Conservation (phyloP, 1,140 invertebrate species). For the Caenorhabditis briggsae region DNA sequence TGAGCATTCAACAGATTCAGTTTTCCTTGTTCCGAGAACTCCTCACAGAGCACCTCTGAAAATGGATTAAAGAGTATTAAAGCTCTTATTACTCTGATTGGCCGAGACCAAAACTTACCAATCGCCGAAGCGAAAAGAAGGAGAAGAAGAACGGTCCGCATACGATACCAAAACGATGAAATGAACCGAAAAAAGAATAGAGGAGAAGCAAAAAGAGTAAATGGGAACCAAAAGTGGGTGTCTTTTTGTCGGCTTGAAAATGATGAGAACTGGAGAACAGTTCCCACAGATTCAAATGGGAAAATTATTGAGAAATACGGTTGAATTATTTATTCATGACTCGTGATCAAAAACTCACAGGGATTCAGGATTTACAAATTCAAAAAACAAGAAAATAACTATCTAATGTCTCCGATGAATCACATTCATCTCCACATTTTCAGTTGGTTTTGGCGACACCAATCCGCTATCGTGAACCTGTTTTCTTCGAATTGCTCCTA, state of each 20-base stretch:
- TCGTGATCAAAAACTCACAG: not conserved
- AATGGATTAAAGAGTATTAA: not conserved
- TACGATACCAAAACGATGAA: not conserved
- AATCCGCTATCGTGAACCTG: conserved; percentile 17
- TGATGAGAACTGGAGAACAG: not conserved
- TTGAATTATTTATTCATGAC: not conserved
- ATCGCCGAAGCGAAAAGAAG: conserved; percentile 35
- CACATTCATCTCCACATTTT: conserved; percentile 33
- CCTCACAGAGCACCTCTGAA: not conserved
- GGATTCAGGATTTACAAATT: not conserved
- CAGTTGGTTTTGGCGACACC: not conserved
- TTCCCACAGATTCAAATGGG: conserved; percentile 1
- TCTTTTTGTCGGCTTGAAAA: conserved; percentile 3
- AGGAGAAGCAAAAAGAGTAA: not conserved
- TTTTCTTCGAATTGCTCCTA: conserved; percentile 50
- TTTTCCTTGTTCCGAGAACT: not conserved
- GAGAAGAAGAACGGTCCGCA: conserved; percentile 40
- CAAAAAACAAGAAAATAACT: not conserved
- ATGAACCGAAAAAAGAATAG: not conserved
- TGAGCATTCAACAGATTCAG: conserved; percentile 26
- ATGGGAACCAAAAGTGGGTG: not conserved
- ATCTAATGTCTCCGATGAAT: conserved; percentile 14
- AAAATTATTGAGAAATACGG: not conserved
- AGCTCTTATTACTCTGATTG: too few species aligned
- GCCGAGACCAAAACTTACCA: not conserved